A percentile compares a stretch with the other conserved stretches of the same genome.
phyloP scores from a whole-genome alignment of 37 sponge, comb jelly and placozoan genomes.

The Mnemiopsis leidyi region DNA sequence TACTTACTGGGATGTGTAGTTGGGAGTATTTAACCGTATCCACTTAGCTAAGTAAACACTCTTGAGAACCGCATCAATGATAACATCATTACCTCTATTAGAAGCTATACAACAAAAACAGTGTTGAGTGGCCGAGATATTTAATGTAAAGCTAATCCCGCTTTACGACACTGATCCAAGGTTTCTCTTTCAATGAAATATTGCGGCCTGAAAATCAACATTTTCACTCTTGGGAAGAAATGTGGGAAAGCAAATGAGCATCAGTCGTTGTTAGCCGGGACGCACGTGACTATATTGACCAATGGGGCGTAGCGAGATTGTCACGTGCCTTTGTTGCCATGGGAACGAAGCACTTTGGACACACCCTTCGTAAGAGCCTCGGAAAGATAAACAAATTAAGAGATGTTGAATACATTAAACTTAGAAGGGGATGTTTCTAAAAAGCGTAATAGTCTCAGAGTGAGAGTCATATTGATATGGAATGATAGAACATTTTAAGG shows the following conservation, averaged over 20 bases:
- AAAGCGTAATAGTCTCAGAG: too few relatives aligned
- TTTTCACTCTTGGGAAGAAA: neutral
- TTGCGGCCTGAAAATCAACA: neutral
- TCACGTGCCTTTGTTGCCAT: conserved; percentile 30
- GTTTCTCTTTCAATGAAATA: neutral
- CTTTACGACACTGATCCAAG: neutral
- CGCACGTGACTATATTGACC: neutral
- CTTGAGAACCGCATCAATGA: neutral
- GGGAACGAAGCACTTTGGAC: neutral
- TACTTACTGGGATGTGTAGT: neutral
- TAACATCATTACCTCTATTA: neutral
- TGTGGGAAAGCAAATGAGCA: neutral
- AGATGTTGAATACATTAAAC: neutral
- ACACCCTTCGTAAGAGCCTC: conserved; percentile 37
- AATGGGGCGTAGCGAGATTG: neutral
- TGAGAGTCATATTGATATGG: too few relatives aligned
- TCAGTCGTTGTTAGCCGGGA: neutral
- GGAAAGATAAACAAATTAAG: conserved; percentile 47
- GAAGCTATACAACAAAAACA: neutral
- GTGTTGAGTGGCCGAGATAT: neutral
- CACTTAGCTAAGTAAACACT: neutral
- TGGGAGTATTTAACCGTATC: neutral
- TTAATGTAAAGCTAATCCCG: neutral
- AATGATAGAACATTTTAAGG: too few relatives aligned
- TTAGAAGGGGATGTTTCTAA: too few relatives aligned